These are phyloP conservation scores for Thunnus thynnus DNA, from an alignment of 2,113 vertebrate genomes.

Conservation along the genomic window DNA sequence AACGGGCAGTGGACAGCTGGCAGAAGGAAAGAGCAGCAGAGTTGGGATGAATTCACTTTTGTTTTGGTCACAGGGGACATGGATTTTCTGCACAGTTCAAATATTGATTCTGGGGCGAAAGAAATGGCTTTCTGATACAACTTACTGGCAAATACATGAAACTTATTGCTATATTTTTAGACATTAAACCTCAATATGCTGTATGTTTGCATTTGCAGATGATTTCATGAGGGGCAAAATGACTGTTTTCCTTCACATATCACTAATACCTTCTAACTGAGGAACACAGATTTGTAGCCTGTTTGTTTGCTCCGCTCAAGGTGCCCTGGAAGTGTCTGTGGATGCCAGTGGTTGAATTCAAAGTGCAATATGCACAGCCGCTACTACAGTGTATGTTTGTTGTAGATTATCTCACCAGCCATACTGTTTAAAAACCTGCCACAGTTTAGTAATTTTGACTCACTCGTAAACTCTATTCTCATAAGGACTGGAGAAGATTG, in stretches of 20 bases:
- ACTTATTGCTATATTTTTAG: neutral
- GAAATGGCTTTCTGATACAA: neutral
- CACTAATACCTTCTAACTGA: constrained; percentile 1
- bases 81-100: constrained; percentile 22
- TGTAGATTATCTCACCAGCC: constrained; percentile 30
- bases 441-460: constrained; percentile 6
- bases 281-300: constrained; percentile 22
- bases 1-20: constrained; percentile 14
- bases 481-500: constrained; percentile 35
- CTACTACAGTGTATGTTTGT: constrained; percentile 38
- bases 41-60: constrained; percentile 28
- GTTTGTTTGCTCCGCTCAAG: neutral
- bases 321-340: constrained; percentile 22
- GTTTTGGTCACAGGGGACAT: neutral
- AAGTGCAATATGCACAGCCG: constrained; percentile 28
- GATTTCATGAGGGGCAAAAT: neutral
- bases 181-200: neutral
- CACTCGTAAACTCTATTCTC: constrained; percentile 18
- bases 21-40: constrained; percentile 35
- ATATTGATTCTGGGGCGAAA: constrained; percentile 11
- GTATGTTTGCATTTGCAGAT: neutral
- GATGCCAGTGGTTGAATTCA: constrained; percentile 26
- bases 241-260: neutral
- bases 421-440: constrained; percentile 24
- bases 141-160: constrained; percentile 4